These are phyloP conservation scores for Columba janthina DNA, from an alignment of 2,113 vertebrate genomes.

Conservation along the genomic window DNA sequence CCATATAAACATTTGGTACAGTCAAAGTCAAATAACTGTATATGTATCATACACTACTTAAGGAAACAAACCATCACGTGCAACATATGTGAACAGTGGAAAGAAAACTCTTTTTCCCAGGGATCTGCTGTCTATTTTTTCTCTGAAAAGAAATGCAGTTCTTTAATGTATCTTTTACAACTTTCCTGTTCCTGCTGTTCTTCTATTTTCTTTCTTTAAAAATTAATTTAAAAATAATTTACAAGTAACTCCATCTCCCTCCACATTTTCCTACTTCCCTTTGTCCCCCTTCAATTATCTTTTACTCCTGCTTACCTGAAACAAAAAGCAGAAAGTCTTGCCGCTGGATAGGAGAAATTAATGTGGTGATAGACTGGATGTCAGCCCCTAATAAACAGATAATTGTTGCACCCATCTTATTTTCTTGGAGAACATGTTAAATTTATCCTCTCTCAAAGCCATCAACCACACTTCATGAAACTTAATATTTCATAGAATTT, in stretches of 20 bases:
- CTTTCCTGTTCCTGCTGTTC: background rate
- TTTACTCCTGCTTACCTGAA: background rate
- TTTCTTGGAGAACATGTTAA: background rate
- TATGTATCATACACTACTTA: background rate
- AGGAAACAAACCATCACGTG: background rate
- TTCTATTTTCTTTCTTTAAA: background rate
- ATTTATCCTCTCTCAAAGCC: background rate
- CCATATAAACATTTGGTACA: background rate
- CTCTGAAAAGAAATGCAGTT: rapidly evolving
- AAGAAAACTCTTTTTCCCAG: background rate
- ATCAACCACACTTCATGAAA: background rate
- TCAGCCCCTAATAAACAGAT: background rate
- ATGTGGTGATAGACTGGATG: background rate
- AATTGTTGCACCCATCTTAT: background rate
- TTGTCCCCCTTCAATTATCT: background rate
- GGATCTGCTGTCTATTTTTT: background rate
- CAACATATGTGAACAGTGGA: background rate
- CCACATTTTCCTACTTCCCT: background rate
- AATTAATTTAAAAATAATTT: background rate
- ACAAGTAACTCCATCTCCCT: background rate
- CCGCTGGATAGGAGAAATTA: background rate
- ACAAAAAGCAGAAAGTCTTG: background rate
- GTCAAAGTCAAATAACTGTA: background rate
- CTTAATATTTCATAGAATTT: background rate
- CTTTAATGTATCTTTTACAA: background rate